Evolutionary conservation across 2,888 invertebrate species (phyloP), one percentile per base, ranked within the genome.

Genomic region (Apotomis turbidana): DNA sequence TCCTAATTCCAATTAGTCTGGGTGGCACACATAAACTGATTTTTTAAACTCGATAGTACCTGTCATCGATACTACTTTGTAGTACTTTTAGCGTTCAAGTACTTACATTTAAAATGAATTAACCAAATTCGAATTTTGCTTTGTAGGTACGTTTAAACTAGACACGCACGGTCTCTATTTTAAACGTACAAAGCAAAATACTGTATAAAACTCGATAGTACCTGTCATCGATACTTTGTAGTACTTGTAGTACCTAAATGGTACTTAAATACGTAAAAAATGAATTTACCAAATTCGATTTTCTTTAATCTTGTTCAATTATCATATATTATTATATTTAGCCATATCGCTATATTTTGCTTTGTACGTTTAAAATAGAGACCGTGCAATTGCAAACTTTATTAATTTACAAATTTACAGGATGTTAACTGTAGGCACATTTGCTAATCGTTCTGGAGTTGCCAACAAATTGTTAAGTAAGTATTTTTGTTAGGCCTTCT

Each of bases 401-500:
- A 87, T 89, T 88, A 88, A 90, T 86, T 87, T 80, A 82, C 78
- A 82, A 78, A 78, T 78, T 76, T 71, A 66, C 78, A 74, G 78
- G 80, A 84, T 81, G 82, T 82, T 81, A 79, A 80, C 80, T 75
- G 77, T 75, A 73, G 77, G 80, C 83, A 84, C 83, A 82, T 86
- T 86, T 85, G 85, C 82, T 89, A 89, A 90, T 88, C 87, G 85
- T 80, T 79, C 78, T 74, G 77, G 78, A 83, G 80, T 83, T 87
- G 78, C 76, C 76, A 73, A 76, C 76, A 77, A 84, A 79, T 82
- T 84, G 75, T 83, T 83, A 84, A 85, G 82, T 85, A 85, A 88
- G 87, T 91, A 90, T 90, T 91, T 88, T 91, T 90, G 87, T 89
- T 87, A 78, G 80, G 78, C 77, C 78, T 74, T 79, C 81, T 84